Percentiles rank a stretch among this genome's conserved stretches.
Conservation (phyloP, 2,888 invertebrate species). For the Harpalus rufipes region DNA sequence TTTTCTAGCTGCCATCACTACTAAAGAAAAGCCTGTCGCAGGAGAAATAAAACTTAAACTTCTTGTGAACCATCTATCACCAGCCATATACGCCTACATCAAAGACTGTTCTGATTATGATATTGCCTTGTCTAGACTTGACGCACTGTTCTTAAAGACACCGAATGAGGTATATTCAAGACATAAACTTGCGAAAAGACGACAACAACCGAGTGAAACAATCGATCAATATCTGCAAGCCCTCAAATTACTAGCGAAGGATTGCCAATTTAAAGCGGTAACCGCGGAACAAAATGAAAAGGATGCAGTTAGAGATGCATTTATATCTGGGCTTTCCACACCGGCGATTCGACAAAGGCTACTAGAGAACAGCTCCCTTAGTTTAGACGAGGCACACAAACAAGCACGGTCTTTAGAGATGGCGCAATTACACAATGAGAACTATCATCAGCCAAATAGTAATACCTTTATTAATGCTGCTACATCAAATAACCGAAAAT, state of each 20-base stretch:
- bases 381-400: constrained; percentile 14
- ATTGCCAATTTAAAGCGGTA: constrained; percentile 15
- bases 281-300: constrained; percentile 15
- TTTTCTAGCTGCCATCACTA: not conserved
- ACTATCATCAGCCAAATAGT: not conserved
- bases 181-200: not conserved
- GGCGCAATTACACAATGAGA: constrained; percentile 17
- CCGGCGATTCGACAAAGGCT: constrained; percentile 14
- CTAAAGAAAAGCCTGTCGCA: not conserved
- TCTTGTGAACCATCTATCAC: not conserved
- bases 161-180: not conserved
- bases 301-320: constrained; percentile 4
- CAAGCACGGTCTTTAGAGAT: not conserved
- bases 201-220: not conserved
- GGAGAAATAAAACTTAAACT: constrained; percentile 19
- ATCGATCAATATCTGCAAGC: constrained; percentile 23
- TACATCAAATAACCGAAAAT: not conserved
- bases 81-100: not conserved
- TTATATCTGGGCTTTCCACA: not conserved
- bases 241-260: not conserved
- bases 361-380: constrained; percentile 1
- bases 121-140: not conserved
- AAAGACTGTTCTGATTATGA: not conserved
- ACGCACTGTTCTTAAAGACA: not conserved
- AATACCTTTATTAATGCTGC: constrained; percentile 4